phyloP scores from a whole-genome alignment of 1,140 invertebrate species.

The Scaptomyza montana region DNA sequence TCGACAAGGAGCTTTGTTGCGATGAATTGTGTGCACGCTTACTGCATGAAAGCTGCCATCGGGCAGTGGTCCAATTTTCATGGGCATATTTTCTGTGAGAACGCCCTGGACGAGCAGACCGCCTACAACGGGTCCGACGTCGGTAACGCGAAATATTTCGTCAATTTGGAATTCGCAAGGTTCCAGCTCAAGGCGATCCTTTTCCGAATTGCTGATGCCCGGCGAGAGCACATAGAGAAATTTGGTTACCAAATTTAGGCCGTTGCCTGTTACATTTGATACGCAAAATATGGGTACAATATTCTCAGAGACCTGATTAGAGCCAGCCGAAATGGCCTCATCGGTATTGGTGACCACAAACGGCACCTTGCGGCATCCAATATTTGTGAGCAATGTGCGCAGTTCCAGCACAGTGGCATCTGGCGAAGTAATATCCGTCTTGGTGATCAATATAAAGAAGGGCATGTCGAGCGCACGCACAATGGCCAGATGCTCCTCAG shows the following conservation, averaged over 20 bases:
- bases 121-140: constrained; percentile 93
- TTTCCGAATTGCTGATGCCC: constrained; percentile 87
- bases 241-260: constrained; percentile 91
- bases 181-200: constrained; percentile 90
- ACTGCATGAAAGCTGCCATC: constrained; percentile 92
- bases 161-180: constrained; percentile 95
- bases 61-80: constrained; percentile 90
- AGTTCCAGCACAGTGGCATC: constrained; percentile 87
- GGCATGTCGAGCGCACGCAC: constrained; percentile 94
- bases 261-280: constrained; percentile 96
- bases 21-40: constrained; percentile 92
- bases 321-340: constrained; percentile 89
- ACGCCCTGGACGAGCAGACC: constrained; percentile 93
- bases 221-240: constrained; percentile 91
- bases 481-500: constrained; percentile 93
- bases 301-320: constrained; percentile 86
- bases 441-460: constrained; percentile 95
- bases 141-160: constrained; percentile 93
- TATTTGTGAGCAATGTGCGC: constrained; percentile 86
- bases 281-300: constrained; percentile 95
- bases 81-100: constrained; percentile 89
- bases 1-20: constrained; percentile 95
- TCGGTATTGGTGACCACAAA: constrained; percentile 88
- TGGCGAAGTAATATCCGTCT: constrained; percentile 91
- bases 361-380: constrained; percentile 88